These are phyloP conservation scores for Metacarcinus magister DNA, from an alignment of 2,888 invertebrate genomes.

Conservation along the genomic window DNA sequence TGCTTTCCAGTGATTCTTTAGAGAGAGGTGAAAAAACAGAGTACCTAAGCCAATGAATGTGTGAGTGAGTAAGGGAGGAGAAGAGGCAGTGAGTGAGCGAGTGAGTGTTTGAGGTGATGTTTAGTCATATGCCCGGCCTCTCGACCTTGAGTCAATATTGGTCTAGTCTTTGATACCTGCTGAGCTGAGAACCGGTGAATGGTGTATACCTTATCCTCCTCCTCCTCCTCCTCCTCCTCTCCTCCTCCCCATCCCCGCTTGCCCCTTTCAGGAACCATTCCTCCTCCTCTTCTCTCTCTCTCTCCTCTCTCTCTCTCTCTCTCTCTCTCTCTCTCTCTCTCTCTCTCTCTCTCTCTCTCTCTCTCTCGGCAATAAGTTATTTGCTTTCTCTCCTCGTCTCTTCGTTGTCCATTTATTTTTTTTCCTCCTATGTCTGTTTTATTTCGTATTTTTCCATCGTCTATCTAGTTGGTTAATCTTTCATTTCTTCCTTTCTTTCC, in stretches of 20 bases:
- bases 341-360: slow-evolving; percentile 12
- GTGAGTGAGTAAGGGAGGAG: no score
- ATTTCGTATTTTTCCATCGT: no score
- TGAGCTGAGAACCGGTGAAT: neutral
- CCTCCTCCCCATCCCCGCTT: neutral
- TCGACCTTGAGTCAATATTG: neutral
- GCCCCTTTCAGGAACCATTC: no score
- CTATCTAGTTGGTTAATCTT: no score
- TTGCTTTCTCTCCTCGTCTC: neutral
- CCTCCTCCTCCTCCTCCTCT: neutral
- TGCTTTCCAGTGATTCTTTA: no score
- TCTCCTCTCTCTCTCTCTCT: slow-evolving; percentile 52
- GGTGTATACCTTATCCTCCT: neutral
- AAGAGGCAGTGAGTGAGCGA: neutral
- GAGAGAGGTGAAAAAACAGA: no score
- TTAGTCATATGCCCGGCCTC: no score
- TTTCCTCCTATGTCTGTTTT: no score
- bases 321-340: neutral
- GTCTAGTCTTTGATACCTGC: neutral
- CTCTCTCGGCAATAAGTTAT: neutral
- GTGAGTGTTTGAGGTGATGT: neutral
- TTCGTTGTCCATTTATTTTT: no score
- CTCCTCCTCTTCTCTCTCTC: neutral
- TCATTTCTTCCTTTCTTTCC: no score
- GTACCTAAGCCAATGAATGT: no score